Conservation (phyloP, 2,113 vertebrate genomes). For the Tychaedon coryphoeus region DNA sequence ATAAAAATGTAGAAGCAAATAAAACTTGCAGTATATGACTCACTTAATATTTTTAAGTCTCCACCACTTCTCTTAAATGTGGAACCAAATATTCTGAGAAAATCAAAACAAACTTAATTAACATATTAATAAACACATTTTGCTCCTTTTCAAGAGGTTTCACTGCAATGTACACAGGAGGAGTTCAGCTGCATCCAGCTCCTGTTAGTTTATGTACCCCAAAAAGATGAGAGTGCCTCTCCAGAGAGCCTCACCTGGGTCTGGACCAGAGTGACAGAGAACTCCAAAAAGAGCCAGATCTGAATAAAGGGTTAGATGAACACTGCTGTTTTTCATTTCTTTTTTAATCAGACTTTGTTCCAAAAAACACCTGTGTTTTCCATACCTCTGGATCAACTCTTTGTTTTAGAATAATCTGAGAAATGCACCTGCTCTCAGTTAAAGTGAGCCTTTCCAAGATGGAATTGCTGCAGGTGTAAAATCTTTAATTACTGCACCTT, state of each 20-base stretch:
- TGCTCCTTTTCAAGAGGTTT: background rate
- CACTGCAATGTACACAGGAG: background rate
- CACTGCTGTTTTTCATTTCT: background rate
- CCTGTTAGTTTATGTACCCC: background rate
- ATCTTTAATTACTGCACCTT: background rate
- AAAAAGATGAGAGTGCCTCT: background rate
- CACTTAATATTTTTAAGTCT: conserved; percentile 24
- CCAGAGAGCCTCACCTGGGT: background rate
- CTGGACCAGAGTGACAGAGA: background rate
- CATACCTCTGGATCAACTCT: background rate
- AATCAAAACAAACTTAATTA: background rate
- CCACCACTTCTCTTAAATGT: background rate
- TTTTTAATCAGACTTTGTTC: background rate
- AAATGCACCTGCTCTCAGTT: background rate
- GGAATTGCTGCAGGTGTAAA: background rate
- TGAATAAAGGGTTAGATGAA: background rate
- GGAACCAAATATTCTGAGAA: background rate
- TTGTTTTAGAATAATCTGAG: background rate
- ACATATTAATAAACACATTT: background rate
- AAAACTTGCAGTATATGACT: conserved; percentile 37
- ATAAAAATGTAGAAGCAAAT: conserved; percentile 47
- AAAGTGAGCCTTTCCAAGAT: background rate
- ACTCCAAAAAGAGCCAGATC: background rate
- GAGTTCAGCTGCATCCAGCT: background rate
- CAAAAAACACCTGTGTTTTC: background rate